A percentile compares a stretch with the other conserved stretches of the same genome.
Conservation (phyloP, 2,113 vertebrate genomes). For the Aythya baeri region DNA sequence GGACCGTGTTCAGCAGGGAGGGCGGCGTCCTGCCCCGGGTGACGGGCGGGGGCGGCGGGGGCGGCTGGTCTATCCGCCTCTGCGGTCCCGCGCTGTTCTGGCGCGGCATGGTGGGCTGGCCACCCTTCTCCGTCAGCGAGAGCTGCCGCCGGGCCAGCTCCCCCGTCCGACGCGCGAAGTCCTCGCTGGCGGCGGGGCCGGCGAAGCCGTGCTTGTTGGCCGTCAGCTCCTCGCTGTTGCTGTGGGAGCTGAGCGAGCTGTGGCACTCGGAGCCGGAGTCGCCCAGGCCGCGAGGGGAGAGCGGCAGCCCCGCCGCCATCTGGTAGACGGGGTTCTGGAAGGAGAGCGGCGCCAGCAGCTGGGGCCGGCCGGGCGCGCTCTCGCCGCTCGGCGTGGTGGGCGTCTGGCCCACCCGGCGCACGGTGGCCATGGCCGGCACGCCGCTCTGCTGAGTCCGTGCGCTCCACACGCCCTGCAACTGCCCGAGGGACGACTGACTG, state of each 20-base stretch:
- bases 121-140: slow-evolving; percentile 88
- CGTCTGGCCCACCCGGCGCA: slow-evolving; percentile 87
- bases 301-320: slow-evolving; percentile 94
- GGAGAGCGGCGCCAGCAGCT: slow-evolving; percentile 92
- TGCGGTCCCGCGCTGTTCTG: slow-evolving; percentile 95
- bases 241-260: slow-evolving; percentile 97
- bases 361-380: slow-evolving; percentile 85
- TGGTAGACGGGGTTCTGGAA: slow-evolving; percentile 99
- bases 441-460: slow-evolving; percentile 82
- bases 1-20: slow-evolving; percentile 85
- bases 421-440: slow-evolving; percentile 82
- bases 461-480: slow-evolving; percentile 83
- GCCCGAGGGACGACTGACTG: slow-evolving; percentile 76
- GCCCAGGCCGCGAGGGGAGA: slow-evolving; percentile 89
- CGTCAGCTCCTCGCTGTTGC: slow-evolving; percentile 92
- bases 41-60: slow-evolving; percentile 72
- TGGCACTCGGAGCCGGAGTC: slow-evolving; percentile 97
- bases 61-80: slow-evolving; percentile 93
- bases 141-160: slow-evolving; percentile 91
- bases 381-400: slow-evolving; percentile 84
- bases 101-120: slow-evolving; percentile 85
- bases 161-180: slow-evolving; percentile 86
- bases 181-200: slow-evolving; percentile 80
- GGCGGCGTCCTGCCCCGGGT: slow-evolving; percentile 90
- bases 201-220: slow-evolving; percentile 81